Conservation (phyloP, 1,140 invertebrate species). For the Frieseomelitta varia region DNA sequence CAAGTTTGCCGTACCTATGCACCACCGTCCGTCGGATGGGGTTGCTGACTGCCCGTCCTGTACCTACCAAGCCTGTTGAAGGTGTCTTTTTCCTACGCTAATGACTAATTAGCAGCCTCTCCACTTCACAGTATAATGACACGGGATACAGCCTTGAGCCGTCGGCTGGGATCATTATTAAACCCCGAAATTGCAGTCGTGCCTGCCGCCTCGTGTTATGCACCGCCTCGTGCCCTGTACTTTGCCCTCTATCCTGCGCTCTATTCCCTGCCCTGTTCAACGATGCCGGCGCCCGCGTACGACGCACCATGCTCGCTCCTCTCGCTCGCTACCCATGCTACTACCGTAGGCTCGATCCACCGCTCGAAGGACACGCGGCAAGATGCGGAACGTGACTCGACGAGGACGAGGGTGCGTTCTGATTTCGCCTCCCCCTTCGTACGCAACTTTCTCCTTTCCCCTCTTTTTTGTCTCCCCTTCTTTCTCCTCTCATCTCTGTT, state of each 20-base stretch:
- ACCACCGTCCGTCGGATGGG: conserved; percentile 67
- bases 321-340: not conserved
- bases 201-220: conserved; percentile 49
- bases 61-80: conserved; percentile 65
- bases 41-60: conserved; percentile 67
- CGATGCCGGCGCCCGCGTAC: not conserved
- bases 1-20: conserved; percentile 75
- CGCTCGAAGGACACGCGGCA: conserved; percentile 43
- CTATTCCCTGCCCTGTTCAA: conserved; percentile 1
- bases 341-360: not conserved
- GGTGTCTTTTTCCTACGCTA: conserved; percentile 82
- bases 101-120: conserved; percentile 82
- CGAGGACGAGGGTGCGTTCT: conserved; percentile 48
- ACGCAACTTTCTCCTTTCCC: not conserved
- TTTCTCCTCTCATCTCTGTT: not conserved
- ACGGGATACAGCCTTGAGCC: conserved; percentile 65
- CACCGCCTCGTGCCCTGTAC: conserved; percentile 28
- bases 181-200: conserved; percentile 72
- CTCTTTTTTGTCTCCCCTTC: too few species aligned
- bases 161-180: conserved; percentile 74
- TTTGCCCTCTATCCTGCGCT: conserved; percentile 43
- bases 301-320: not conserved
- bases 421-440: not conserved
- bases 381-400: conserved; percentile 53
- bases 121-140: conserved; percentile 79